Conservation (phyloP, 2,113 vertebrate genomes). For the Dipodomys spectabilis region DNA sequence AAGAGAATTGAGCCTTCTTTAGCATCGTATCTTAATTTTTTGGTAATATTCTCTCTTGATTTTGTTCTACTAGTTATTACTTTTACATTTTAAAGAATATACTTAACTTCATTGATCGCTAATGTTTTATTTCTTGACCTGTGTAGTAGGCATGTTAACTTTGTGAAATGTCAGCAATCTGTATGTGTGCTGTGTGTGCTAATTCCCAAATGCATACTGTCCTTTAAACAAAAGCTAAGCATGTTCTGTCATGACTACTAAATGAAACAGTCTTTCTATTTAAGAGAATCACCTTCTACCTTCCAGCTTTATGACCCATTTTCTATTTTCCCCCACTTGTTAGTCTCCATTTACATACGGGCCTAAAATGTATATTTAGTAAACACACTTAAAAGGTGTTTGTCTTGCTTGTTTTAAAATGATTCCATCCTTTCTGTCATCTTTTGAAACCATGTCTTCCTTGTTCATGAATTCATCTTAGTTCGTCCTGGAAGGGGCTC, state of each 20-base stretch:
- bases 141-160: not conserved
- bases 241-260: not conserved
- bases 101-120: not conserved
- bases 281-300: not conserved
- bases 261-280: not conserved
- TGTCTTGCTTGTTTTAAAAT: slow-evolving; percentile 26
- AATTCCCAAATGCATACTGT: not conserved
- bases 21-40: not conserved
- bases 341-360: not conserved
- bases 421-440: not conserved
- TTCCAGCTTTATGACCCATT: not conserved
- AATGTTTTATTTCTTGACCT: slow-evolving; percentile 30
- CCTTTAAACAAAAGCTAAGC: not conserved
- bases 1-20: slow-evolving; percentile 30
- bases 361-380: not conserved
- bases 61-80: slow-evolving; percentile 33
- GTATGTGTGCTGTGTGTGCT: not conserved
- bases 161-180: not conserved
- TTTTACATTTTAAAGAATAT: not conserved
- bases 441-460: not conserved
- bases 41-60: not conserved
- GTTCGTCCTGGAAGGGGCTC: not conserved
- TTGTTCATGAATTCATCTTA: not conserved
- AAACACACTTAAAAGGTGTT: not conserved
- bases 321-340: not conserved